phyloP scores from a whole-genome alignment of 2,797 vertebrate genomes.

The Acipenser ruthenus region DNA sequence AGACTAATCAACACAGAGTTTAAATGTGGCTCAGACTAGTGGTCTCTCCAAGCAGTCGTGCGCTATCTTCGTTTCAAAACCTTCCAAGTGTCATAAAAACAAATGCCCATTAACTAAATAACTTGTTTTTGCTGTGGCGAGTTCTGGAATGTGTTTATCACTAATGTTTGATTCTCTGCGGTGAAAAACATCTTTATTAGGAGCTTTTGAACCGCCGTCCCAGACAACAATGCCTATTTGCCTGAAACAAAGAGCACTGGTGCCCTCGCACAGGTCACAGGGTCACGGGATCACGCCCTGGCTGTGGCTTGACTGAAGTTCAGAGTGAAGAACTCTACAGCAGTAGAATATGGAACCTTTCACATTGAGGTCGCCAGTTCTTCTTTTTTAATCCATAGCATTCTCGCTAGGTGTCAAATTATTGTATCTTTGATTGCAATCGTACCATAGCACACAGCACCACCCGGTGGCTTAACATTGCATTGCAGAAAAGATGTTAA shows the following conservation, averaged over 20 bases:
- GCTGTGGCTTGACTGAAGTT: slow-evolving; percentile 3
- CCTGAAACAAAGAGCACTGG: slow-evolving; percentile 10
- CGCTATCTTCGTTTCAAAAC: not conserved
- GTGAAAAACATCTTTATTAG: slow-evolving; percentile 3
- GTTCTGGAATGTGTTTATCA: not conserved
- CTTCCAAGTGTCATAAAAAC: not conserved
- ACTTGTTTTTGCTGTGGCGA: not conserved
- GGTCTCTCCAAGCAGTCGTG: not conserved
- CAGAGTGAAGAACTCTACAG: slow-evolving; percentile 2
- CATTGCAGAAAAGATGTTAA: no score
- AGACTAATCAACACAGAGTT: slow-evolving; percentile 2
- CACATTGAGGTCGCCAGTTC: not conserved
- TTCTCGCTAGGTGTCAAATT: no score
- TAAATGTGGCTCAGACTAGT: not conserved
- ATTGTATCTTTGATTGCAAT: no score
- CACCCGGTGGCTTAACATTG: no score
- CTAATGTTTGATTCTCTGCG: not conserved
- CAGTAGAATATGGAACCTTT: not conserved
- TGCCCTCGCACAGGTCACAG: not conserved
- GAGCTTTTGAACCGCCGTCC: slow-evolving; percentile 4
- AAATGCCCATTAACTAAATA: not conserved
- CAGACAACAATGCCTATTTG: slow-evolving; percentile 9
- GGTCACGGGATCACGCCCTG: slow-evolving; percentile 15
- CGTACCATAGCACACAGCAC: no score
- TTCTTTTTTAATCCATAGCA: not conserved